Percentiles rank a stretch among this genome's conserved stretches.
Conservation (phyloP, 2,797 vertebrate genomes). For the Anniella stebbinsi region DNA sequence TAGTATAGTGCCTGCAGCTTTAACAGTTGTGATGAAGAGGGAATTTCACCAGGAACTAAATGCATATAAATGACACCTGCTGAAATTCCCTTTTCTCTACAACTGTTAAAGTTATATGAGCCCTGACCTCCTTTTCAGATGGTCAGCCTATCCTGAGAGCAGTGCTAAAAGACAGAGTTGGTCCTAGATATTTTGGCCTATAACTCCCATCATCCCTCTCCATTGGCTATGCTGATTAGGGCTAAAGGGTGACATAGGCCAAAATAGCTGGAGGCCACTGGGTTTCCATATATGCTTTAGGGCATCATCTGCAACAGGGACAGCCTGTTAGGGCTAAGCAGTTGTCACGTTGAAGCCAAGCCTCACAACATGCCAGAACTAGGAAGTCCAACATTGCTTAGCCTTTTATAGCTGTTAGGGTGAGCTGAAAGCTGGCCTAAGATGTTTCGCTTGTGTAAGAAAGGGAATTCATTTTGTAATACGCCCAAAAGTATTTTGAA, state of each 20-base stretch:
- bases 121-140: too few relatives aligned
- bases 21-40: too few relatives aligned
- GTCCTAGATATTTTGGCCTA: background rate
- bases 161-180: background rate
- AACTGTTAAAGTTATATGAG: too few relatives aligned
- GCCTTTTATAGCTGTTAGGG: background rate
- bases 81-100: too few relatives aligned
- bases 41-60: too few relatives aligned
- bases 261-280: background rate
- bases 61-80: too few relatives aligned
- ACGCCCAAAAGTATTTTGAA: background rate
- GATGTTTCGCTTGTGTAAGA: background rate
- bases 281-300: background rate
- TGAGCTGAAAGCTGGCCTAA: background rate
- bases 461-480: background rate
- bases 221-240: background rate
- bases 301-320: background rate
- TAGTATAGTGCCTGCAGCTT: too few relatives aligned
- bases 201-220: background rate
- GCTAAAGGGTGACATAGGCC: background rate
- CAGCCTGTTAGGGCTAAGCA: background rate
- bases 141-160: too few relatives aligned
- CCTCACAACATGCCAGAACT: background rate
- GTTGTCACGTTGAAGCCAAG: background rate
- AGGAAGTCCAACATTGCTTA: background rate